These are phyloP conservation scores for Merops nubicus DNA, from an alignment of 2,113 vertebrate genomes.

Conservation along the genomic window DNA sequence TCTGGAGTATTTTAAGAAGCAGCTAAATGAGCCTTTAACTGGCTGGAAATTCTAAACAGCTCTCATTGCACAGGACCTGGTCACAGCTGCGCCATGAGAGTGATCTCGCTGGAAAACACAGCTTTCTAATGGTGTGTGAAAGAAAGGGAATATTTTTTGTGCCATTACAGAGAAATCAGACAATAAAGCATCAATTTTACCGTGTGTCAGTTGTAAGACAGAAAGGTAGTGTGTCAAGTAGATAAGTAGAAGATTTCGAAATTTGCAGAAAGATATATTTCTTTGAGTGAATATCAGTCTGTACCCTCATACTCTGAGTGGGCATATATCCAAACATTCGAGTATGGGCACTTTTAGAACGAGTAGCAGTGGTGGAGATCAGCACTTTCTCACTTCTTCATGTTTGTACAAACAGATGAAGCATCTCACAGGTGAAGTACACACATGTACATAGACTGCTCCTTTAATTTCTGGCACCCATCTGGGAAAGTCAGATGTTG, in stretches of 20 bases:
- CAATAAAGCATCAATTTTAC: background rate
- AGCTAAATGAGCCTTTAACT: background rate
- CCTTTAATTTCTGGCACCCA: background rate
- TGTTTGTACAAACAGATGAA: background rate
- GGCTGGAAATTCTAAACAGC: background rate
- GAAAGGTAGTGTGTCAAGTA: background rate
- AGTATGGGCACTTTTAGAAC: background rate
- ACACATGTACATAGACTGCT: rapidly evolving
- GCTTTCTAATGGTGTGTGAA: background rate
- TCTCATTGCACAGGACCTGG: background rate
- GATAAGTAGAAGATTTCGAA: background rate
- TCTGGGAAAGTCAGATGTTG: background rate
- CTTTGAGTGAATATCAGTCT: background rate
- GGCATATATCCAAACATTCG: background rate
- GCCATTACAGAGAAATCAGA: background rate
- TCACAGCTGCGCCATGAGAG: background rate
- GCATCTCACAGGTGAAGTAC: background rate
- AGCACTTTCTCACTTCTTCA: background rate
- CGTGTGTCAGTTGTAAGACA: background rate
- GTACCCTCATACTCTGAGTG: background rate
- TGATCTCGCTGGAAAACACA: background rate
- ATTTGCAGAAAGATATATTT: background rate
- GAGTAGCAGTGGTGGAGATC: background rate
- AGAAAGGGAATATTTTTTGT: background rate
- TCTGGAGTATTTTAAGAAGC: background rate